These are phyloP conservation scores for Oligia latruncula DNA, from an alignment of 2,888 invertebrate genomes.

Conservation along the genomic window DNA sequence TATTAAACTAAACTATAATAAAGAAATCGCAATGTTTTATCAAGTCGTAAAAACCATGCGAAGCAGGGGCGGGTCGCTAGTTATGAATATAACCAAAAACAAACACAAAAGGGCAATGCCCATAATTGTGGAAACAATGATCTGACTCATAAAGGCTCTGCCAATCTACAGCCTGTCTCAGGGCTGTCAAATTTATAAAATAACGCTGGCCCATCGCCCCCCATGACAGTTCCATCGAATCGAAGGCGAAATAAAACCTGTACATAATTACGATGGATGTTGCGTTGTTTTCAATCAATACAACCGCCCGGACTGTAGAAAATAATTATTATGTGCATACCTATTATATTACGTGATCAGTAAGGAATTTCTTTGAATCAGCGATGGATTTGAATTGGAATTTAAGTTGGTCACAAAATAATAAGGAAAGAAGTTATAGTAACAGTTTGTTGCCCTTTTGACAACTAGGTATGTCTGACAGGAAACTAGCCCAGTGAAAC, in stretches of 20 bases:
- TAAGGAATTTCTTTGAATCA: constrained; percentile 49
- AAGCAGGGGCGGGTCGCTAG: neutral
- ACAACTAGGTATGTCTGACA: neutral
- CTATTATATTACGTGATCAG: constrained; percentile 40
- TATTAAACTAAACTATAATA: neutral
- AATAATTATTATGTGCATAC: constrained; percentile 40
- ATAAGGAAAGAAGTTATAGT: neutral
- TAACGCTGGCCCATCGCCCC: constrained; percentile 1
- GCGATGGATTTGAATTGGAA: constrained; percentile 24
- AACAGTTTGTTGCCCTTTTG: neutral
- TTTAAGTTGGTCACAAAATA: constrained; percentile 9
- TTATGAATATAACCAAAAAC: constrained; percentile 19
- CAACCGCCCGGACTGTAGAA: constrained; percentile 4
- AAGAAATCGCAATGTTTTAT: neutral
- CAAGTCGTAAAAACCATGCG: neutral
- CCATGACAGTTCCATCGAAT: constrained; percentile 20
- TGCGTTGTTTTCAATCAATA: constrained; percentile 21
- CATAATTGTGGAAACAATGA: constrained; percentile 53
- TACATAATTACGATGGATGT: constrained; percentile 28
- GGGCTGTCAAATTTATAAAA: constrained; percentile 46
- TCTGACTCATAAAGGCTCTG: constrained; percentile 36
- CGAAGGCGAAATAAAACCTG: constrained; percentile 34
- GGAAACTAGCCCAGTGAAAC: neutral
- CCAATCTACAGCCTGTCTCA: constrained; percentile 27
- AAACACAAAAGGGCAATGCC: constrained; percentile 26